Evolutionary conservation across 2,797 vertebrate genomes (phyloP).

Genomic region (Aratinga solstitialis): DNA sequence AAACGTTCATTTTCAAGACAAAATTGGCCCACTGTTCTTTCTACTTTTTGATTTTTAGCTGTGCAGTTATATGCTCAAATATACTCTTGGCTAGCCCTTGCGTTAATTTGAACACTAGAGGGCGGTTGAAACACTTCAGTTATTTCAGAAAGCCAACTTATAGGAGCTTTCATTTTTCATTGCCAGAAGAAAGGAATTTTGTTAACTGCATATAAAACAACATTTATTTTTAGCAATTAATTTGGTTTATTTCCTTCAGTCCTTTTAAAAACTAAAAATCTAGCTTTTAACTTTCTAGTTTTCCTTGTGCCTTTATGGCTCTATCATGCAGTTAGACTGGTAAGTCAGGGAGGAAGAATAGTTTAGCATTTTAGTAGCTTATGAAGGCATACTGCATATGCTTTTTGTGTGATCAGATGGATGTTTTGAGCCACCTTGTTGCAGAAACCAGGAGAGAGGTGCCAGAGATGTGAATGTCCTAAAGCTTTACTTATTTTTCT

Average conservation of each 20-base stretch:
- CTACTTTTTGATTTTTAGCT: not conserved
- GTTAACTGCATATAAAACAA: not conserved
- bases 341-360: not conserved
- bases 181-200: not conserved
- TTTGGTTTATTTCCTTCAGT: not conserved
- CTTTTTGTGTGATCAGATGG: not conserved
- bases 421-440: not conserved
- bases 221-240: not conserved
- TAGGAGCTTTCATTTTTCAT: not conserved
- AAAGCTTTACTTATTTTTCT: not conserved
- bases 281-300: not conserved
- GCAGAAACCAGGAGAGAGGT: not conserved
- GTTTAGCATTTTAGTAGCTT: not conserved
- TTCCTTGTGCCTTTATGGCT: not conserved
- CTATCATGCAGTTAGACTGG: not conserved
- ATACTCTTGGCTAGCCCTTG: not conserved
- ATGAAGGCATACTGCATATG: not conserved
- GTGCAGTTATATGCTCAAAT: not conserved
- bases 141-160: not conserved
- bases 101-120: constrained; percentile 33
- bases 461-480: not conserved
- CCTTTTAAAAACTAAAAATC: not conserved
- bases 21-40: not conserved
- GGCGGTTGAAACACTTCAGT: constrained; percentile 20
- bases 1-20: not conserved